phyloP scores from a whole-genome alignment of 2,797 vertebrate genomes.

The Microcaecilia unicolor region DNA sequence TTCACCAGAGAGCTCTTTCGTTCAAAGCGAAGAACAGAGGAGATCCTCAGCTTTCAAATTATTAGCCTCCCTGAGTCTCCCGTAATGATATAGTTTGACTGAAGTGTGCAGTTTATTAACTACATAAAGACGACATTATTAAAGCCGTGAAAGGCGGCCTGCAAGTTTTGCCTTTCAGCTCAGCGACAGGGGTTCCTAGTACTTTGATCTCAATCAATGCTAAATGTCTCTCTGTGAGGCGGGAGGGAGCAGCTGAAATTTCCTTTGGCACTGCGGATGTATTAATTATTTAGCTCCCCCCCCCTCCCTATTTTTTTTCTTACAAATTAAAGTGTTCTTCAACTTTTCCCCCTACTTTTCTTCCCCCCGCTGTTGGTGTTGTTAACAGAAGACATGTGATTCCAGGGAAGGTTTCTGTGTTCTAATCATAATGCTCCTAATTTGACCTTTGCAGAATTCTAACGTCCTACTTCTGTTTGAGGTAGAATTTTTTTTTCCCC shows the following conservation, averaged over 20 bases:
- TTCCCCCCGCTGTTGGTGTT: too few species aligned
- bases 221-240: conserved; percentile 76
- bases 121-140: conserved; percentile 85
- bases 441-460: conserved; percentile 26
- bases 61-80: conserved; percentile 73
- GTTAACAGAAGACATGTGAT: too few species aligned
- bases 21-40: conserved; percentile 76
- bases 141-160: conserved; percentile 67
- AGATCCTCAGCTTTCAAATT: conserved; percentile 73
- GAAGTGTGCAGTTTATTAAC: conserved; percentile 81
- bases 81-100: conserved; percentile 77
- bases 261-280: conserved; percentile 58
- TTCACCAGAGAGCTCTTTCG: conserved; percentile 74
- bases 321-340: conserved; percentile 65
- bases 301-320: too few species aligned
- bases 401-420: conserved; percentile 31
- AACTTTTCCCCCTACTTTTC: conserved; percentile 45
- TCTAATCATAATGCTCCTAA: conserved; percentile 21
- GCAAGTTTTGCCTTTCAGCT: conserved; percentile 72
- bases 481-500: too few species aligned
- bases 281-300: conserved; percentile 64
- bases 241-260: conserved; percentile 61
- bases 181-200: conserved; percentile 63
- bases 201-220: conserved; percentile 86
- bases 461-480: too few species aligned